A percentile compares a stretch with the other conserved stretches of the same genome.
Conservation (phyloP, 2,113 vertebrate species). For the Oryzias woworae region DNA sequence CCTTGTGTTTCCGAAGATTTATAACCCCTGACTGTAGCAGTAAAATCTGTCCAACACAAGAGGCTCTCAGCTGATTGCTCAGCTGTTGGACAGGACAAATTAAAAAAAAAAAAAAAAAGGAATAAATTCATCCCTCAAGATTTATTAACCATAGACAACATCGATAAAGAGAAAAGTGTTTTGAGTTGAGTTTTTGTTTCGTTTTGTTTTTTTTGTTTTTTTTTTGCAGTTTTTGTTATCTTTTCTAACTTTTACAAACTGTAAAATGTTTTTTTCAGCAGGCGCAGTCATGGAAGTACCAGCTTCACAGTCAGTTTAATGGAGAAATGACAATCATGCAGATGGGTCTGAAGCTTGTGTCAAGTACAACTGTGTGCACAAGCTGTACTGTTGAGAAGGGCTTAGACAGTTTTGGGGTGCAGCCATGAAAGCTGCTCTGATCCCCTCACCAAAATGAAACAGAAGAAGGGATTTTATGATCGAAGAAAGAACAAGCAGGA, state of each 20-base stretch:
- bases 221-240: background rate
- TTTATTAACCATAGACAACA: background rate
- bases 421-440: constrained; percentile 13
- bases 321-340: background rate
- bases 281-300: background rate
- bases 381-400: background rate
- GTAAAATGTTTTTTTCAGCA: background rate
- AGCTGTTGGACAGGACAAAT: too few species aligned
- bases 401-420: constrained; percentile 11
- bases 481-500: constrained; percentile 7
- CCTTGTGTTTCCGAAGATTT: too few species aligned
- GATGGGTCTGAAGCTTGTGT: constrained; percentile 12
- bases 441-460: constrained; percentile 14
- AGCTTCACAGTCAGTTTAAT: background rate
- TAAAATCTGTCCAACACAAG: too few species aligned
- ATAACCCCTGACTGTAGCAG: too few species aligned
- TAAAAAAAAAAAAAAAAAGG: too few species aligned
- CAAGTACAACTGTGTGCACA: constrained; percentile 11
- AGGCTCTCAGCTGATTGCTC: too few species aligned
- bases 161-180: background rate
- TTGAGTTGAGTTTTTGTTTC: too few species aligned
- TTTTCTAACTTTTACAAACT: background rate
- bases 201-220: background rate
- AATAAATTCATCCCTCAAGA: too few species aligned
- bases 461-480: constrained; percentile 5